Evolutionary conservation across 1,140 invertebrate genomes (phyloP), one percentile per base, ranked within the genome.

Genomic region (Rhagoletis pomonella): DNA sequence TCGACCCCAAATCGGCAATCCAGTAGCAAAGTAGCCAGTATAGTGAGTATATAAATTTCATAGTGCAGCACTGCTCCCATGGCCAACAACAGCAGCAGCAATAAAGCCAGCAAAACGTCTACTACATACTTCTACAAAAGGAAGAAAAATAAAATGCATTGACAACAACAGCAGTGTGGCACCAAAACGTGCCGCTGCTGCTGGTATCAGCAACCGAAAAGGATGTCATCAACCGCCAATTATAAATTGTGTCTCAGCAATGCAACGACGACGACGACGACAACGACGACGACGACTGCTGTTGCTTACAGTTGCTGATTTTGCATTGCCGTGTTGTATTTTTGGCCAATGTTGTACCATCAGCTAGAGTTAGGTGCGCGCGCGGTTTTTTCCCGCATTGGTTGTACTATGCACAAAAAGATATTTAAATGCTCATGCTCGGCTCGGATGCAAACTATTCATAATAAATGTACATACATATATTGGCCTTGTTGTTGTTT

Each of bases 151-250:
- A 6, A 55, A 55, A 19, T n/a, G n/a, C 73, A 81, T 47, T 42
- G 44, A 55, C 5, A 81, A 81, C 0, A 81, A 58, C 73, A 81
- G 73, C 47, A 55, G 44, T n/a, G n/a, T 55, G 44, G 73, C 44
- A 55, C 73, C 44, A 81, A 81, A 81, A 81, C 73, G 73, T 81
- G 73, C 73, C 73, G 73, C 73, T 81, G 73, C 47, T 29, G 50
- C 73, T 81, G 73, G 73, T 81, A 81, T 81, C 73, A 81, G 73
- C 47, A 81, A 81, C 59, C 59, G 85, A 86, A 86, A 86, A 86
- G 85, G 85, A 86, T 86, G 85, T 86, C 85, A 86, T 86, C 85
- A 86, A 86, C 85, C 85, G 59, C 85, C 85, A 86, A 86, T 86
- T 86, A 86, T 86, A 86, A 86, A 86, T 86, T 86, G 85, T 86